Conservation (phyloP, 2,113 vertebrate genomes). For the Dasyurus viverrinus region DNA sequence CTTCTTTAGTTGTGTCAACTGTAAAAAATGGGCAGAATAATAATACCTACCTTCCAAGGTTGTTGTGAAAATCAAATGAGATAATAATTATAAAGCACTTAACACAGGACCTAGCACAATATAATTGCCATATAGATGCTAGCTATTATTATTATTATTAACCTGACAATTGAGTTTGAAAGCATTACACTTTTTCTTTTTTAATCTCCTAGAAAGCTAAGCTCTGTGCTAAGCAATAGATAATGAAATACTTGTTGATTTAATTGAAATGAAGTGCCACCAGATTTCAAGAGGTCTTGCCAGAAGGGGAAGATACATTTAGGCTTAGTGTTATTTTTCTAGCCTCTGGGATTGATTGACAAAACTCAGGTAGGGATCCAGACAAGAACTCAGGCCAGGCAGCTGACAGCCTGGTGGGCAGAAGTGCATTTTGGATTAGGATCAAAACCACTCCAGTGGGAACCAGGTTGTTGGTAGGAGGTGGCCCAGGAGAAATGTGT, state of each 20-base stretch:
- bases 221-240: background rate
- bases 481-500: background rate
- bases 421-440: background rate
- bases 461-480: constrained; percentile 1
- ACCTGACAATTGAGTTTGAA: background rate
- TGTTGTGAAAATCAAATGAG: background rate
- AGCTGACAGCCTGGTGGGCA: background rate
- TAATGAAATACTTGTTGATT: background rate
- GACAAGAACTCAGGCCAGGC: background rate
- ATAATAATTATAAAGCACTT: background rate
- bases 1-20: background rate
- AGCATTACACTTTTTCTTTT: background rate
- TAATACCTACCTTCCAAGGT: background rate
- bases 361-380: background rate
- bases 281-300: background rate
- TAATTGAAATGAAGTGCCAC: background rate
- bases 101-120: background rate
- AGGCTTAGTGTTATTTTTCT: background rate
- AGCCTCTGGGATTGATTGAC: background rate
- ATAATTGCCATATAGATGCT: background rate
- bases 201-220: background rate
- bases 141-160: background rate
- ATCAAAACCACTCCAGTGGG: background rate
- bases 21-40: background rate
- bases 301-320: background rate